Percentiles rank a stretch among this genome's conserved stretches.
Conservation (phyloP, 1,140 invertebrate genomes). For the Samia ricini region DNA sequence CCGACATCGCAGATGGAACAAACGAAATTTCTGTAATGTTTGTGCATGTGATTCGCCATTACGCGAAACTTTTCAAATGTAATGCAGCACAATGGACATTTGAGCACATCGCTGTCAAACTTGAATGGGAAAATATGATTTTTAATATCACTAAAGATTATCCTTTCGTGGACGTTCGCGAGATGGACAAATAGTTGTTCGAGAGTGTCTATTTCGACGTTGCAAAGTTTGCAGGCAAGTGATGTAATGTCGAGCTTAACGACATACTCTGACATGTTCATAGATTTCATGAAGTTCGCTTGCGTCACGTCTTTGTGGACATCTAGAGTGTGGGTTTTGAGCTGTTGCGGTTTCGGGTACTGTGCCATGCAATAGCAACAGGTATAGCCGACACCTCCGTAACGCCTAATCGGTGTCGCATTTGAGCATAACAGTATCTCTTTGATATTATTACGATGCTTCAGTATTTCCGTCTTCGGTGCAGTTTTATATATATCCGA, state of each 20-base stretch:
- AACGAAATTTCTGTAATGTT: conserved; percentile 70
- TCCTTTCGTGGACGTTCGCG: conserved; percentile 62
- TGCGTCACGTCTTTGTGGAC: conserved; percentile 51
- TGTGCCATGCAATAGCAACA: conserved; percentile 63
- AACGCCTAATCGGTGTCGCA: conserved; percentile 56
- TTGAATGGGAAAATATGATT: conserved; percentile 62
- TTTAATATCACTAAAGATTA: conserved; percentile 53
- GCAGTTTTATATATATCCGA: background rate
- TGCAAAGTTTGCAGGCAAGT: conserved; percentile 63
- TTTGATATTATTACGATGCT: conserved; percentile 61
- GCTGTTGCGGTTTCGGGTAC: conserved; percentile 55
- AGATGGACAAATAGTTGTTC: conserved; percentile 59
- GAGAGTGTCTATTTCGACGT: conserved; percentile 50
- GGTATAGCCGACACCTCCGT: conserved; percentile 64
- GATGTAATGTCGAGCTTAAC: conserved; percentile 68
- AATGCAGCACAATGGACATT: conserved; percentile 57
- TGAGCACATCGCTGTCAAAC: conserved; percentile 55
- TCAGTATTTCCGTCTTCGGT: conserved; percentile 35
- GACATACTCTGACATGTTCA: conserved; percentile 39
- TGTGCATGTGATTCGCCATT: conserved; percentile 60
- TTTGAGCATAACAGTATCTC: conserved; percentile 68
- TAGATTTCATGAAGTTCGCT: conserved; percentile 23
- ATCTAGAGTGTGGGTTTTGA: conserved; percentile 57
- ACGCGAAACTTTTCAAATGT: conserved; percentile 68
- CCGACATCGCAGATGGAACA: conserved; percentile 73